Evolutionary conservation across 2,888 invertebrate species (phyloP), one percentile per base, ranked within the genome.

Genomic region (Chelonus formosanus): DNA sequence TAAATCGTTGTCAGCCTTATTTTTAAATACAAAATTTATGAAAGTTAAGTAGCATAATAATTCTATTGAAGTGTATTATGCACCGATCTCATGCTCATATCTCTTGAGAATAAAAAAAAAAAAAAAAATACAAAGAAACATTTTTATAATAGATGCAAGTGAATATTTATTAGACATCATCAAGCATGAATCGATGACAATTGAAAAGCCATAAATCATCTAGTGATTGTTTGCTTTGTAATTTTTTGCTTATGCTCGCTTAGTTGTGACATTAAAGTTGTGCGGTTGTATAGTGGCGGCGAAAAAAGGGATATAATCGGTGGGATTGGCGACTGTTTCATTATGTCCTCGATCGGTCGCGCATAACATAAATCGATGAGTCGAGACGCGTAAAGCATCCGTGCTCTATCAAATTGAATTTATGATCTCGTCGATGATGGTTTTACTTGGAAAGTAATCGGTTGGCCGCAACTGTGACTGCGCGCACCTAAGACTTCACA

Each of bases 361-460:
- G 55, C 57, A 62, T 66, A 66, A 62, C 66, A 67, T 67, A 67
- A 67, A 67, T 67, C 66, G 66, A 67, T 63, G 63, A 57, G 56
- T 62, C 64, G 63, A 68, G 53, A 65, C 70, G 68, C 71, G 71
- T 71, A 70, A 71, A 71, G 70, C 70, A 68, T 68, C 68, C 69
- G 67, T 60, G 67, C 67, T 71, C 70, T 64, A 70, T 73, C 71
- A 71, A 73, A 73, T 73, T 73, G 71, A 73, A 73, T 73, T 73
- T 73, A 73, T 70, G 71, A 73, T 73, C 73, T 67, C 50, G 67
- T 59, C 67, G 68, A 70, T 62, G 62, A 63, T 63, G 67, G 67
- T 71, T 73, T 71, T 66, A 70, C 71, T 70, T 66, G 70, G 64
- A 65, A 63, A 66, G 68, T 67, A 60, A 64, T 63, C 69, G 71